phyloP scores from a whole-genome alignment of 2,797 vertebrate genomes.

The Hippopotamyrus pictus region DNA sequence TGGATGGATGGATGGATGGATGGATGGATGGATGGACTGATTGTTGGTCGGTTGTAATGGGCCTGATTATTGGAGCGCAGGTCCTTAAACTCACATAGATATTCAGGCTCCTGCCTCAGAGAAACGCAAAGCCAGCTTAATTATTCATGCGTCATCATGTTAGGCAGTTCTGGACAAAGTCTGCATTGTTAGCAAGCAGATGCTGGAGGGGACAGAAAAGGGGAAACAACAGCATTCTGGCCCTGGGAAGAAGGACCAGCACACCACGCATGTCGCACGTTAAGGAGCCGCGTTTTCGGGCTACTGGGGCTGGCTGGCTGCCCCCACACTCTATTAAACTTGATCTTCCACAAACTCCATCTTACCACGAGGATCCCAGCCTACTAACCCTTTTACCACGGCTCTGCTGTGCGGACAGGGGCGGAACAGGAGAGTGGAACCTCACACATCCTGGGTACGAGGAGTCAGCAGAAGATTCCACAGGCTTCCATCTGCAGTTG shows the following conservation, averaged over 20 bases:
- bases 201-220: neutral
- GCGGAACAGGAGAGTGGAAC: neutral
- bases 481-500: neutral
- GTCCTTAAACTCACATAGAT: neutral
- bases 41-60: neutral
- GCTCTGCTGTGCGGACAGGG: neutral
- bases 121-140: neutral
- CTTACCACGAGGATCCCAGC: neutral
- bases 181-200: neutral
- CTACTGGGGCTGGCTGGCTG: constrained; percentile 9
- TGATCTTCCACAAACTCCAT: neutral
- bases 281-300: constrained; percentile 1
- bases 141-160: neutral
- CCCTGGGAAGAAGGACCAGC: neutral
- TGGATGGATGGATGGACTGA: neutral
- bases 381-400: neutral
- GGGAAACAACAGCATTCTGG: neutral
- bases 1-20: neutral
- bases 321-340: neutral
- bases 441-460: neutral
- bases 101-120: neutral
- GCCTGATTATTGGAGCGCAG: neutral
- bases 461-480: neutral
- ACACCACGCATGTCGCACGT: neutral
- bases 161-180: neutral